Evolutionary conservation across 64 coral and sea anemone species (phyloP).

Genomic region (Montipora efflorescens): DNA sequence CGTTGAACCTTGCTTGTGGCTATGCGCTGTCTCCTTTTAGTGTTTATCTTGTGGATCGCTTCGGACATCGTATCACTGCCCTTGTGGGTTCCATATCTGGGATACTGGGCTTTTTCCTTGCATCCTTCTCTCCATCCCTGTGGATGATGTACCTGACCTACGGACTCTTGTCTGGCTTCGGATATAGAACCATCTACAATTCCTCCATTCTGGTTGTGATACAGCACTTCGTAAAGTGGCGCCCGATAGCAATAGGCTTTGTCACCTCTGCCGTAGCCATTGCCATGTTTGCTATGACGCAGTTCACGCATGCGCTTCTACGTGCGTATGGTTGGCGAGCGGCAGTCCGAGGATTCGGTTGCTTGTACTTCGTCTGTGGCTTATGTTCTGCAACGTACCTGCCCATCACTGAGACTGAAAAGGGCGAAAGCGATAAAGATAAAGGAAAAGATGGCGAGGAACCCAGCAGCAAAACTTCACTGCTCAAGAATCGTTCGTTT

Average conservation of each 20-base stretch:
- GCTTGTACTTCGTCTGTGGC: background rate
- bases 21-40: constrained; percentile 8
- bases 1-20: background rate
- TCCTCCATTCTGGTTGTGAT: constrained; percentile 36
- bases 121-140: background rate
- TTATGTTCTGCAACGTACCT: constrained; percentile 25
- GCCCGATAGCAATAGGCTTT: constrained; percentile 29
- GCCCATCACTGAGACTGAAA: background rate
- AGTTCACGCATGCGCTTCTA: background rate
- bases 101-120: constrained; percentile 26
- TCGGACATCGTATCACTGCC: constrained; percentile 24
- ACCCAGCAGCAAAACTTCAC: background rate
- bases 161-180: constrained; percentile 35
- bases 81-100: constrained; percentile 13
- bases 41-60: constrained; percentile 21
- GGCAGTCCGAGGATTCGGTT: constrained; percentile 15
- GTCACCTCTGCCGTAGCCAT: constrained; percentile 12
- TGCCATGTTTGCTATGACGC: constrained; percentile 53
- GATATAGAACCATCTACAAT: constrained; percentile 11
- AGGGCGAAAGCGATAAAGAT: background rate
- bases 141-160: constrained; percentile 48
- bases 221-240: constrained; percentile 66
- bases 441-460: background rate
- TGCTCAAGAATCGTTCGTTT: constrained; percentile 42
- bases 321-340: constrained; percentile 43